A percentile compares a stretch with the other conserved stretches of the same genome.
These are phyloP conservation scores for Adelosebastes latens DNA, from an alignment of 2,797 vertebrate species.

Conservation along the genomic window DNA sequence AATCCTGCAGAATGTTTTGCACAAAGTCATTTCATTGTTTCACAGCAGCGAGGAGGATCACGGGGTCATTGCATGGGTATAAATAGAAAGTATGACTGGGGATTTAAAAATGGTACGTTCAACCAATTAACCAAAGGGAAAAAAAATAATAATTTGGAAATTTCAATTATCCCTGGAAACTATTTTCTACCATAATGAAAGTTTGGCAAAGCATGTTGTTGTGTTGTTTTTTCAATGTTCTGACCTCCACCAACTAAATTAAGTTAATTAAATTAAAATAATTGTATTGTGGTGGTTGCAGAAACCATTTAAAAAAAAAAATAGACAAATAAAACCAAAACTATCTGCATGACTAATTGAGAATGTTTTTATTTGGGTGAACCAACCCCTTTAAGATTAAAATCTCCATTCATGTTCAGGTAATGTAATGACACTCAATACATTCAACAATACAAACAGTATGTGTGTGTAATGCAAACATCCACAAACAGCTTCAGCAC, in stretches of 20 bases:
- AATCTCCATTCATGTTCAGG: neutral
- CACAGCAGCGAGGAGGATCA: constrained; percentile 8
- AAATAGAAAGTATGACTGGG: constrained; percentile 11
- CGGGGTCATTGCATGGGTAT: constrained; percentile 11
- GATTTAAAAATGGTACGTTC: constrained; percentile 1
- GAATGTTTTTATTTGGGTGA: neutral
- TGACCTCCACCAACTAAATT: too few species aligned
- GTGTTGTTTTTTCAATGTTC: neutral
- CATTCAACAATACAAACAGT: neutral
- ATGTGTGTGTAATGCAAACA: neutral
- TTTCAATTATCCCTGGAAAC: neutral
- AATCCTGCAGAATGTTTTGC: constrained; percentile 81
- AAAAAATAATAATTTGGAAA: neutral
- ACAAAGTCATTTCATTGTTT: constrained; percentile 49
- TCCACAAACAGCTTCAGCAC: neutral
- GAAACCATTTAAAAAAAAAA: neutral
- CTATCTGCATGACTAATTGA: neutral
- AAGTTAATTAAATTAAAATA: neutral
- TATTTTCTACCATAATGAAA: neutral
- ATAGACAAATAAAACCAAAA: neutral
- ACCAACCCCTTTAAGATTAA: neutral
- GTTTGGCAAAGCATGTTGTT: neutral
- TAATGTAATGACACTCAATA: neutral
- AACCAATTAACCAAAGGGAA: neutral
- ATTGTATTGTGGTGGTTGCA: too few species aligned